Base-by-base conservation (phyloP, 35 echinoderm and acorn worm species). In the Strongylocentrotus purpuratus region DNA sequence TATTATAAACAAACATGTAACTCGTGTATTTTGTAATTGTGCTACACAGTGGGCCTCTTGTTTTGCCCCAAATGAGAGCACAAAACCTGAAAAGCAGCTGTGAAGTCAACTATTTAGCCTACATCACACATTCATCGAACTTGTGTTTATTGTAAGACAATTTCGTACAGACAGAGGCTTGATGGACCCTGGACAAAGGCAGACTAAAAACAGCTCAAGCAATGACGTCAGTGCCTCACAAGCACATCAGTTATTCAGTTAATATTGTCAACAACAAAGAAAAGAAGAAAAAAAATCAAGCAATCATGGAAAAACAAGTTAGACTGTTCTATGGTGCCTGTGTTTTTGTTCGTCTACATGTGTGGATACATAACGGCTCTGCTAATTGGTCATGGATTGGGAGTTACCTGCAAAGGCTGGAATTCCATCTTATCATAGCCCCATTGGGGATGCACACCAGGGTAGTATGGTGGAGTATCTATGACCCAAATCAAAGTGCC, bases 161-260 rank as follows among this genome's bases (percentile, higher is more conserved):
- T 78, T 78, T 78, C 20, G 20, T 78, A 78, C 4, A 59, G 52
- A 14, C 35, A 55, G 11, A 55, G 7, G 50, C 9, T 55, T 15
- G 11, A 78, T 78, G 65, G 22, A 78, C 65, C 65, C 65, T 78
- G 65, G 65, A 78, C 65, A 78, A 45, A 89, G 10, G 45, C 87
- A 89, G 45, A 89, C 87, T 46, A 89, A 89, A 33, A 89, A 45
- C 33, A 89, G 45, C 45, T 35, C 87, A 45, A 46, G 25, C 87
- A 89, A 89, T 89, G 87, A 89, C 87, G 87, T 89, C 87, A 89
- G 87, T 46, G 25, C 12, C 31, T 45, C 45, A 89, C 87, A 89
- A 46, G 87, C 65, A 78, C 65, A 78, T 78, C 65, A 78, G 65
- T 78, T 78, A 78, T 22, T 78, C 65, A 78, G 65, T 78, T 78